Evolutionary conservation across 2,113 vertebrate genomes (phyloP).

Genomic region (Sander lucioperca): DNA sequence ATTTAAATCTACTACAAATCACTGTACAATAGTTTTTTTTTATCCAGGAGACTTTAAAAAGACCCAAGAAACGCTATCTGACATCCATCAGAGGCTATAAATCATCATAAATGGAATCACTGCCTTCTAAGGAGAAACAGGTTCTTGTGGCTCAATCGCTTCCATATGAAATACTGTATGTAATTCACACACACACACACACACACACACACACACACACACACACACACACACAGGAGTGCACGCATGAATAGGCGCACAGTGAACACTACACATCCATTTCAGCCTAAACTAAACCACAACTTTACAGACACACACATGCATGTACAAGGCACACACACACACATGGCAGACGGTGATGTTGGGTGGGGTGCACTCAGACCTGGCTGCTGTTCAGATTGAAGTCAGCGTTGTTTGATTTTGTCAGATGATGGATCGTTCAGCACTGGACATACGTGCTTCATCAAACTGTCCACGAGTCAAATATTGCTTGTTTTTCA

Average conservation of each 20-base stretch:
- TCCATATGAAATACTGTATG: constrained; percentile 67
- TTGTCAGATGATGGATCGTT: constrained; percentile 43
- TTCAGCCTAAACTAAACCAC: constrained; percentile 4
- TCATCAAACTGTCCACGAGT: constrained; percentile 34
- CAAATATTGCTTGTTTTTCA: constrained; percentile 8
- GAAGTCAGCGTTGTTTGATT: constrained; percentile 37
- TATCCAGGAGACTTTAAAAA: constrained; percentile 22
- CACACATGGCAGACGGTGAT: constrained; percentile 26
- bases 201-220: neutral
- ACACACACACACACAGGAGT: neutral
- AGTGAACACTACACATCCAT: neutral
- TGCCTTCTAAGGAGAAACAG: constrained; percentile 59
- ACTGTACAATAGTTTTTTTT: neutral
- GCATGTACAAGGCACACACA: constrained; percentile 10
- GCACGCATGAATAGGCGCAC: constrained; percentile 19
- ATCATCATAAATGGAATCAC: constrained; percentile 61
- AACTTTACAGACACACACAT: neutral
- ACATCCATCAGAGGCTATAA: constrained; percentile 64
- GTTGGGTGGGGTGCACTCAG: constrained; percentile 18
- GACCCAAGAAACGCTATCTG: constrained; percentile 41
- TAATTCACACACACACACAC: constrained; percentile 15
- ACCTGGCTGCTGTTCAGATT: constrained; percentile 36
- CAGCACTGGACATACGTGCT: constrained; percentile 18
- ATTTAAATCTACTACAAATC: constrained; percentile 13
- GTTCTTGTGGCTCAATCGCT: constrained; percentile 56